Evolutionary conservation across 2,888 invertebrate species (phyloP).

Genomic region (Acheta domesticus): DNA sequence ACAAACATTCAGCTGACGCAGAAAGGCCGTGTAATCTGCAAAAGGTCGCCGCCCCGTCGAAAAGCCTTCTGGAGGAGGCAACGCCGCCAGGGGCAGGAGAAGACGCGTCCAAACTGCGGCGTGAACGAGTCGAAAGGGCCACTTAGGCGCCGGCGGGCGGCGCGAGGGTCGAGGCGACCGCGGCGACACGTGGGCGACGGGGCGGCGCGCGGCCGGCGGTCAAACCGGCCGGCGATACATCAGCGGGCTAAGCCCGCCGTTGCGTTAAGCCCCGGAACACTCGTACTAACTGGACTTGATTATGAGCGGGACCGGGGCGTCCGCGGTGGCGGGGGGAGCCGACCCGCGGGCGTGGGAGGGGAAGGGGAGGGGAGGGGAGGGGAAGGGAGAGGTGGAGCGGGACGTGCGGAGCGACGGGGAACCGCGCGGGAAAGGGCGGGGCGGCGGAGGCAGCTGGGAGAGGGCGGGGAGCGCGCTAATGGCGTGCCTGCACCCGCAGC

Average conservation of each 20-base stretch:
- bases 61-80: not conserved
- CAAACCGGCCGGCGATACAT: not conserved
- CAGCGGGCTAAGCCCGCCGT: not conserved
- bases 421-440: not conserved
- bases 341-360: not conserved
- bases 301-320: not conserved
- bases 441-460: not conserved
- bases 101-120: no score
- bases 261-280: conserved; percentile 18
- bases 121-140: not conserved
- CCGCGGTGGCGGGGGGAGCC: not conserved
- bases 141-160: not conserved
- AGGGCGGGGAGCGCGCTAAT: conserved; percentile 1
- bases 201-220: not conserved
- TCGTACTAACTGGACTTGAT: conserved; percentile 18
- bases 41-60: no score
- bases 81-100: not conserved
- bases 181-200: not conserved
- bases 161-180: no score
- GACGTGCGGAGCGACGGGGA: not conserved
- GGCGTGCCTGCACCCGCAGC: conserved; percentile 1
- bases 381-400: no score
- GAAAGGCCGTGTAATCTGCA: no score
- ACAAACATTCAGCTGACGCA: no score
- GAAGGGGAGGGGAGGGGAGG: no score